Conservation (phyloP, 1,140 invertebrate genomes). For the Ooceraea biroi region DNA sequence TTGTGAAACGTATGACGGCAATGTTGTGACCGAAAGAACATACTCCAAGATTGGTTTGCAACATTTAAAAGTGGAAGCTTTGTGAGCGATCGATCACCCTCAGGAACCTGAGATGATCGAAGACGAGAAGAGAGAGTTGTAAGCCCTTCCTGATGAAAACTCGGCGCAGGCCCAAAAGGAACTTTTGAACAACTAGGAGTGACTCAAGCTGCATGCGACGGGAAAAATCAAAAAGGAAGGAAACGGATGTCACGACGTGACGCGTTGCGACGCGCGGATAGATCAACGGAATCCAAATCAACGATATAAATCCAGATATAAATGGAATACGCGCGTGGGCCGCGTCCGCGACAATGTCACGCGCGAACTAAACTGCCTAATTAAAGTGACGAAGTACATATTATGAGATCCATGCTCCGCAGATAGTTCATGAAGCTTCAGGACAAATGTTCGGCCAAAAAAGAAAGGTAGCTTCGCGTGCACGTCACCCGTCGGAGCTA, state of each 20-base stretch:
- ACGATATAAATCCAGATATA: background rate
- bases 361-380: constrained; percentile 70
- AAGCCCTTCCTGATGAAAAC: too few relatives aligned
- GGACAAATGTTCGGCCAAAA: constrained; percentile 30
- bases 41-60: too few relatives aligned
- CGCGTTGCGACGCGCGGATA: background rate
- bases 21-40: too few relatives aligned
- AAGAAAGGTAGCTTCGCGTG: constrained; percentile 47
- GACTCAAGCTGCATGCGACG: too few relatives aligned
- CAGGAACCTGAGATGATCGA: too few relatives aligned
- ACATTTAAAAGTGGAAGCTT: too few relatives aligned
- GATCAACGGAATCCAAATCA: constrained; percentile 29
- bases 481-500: constrained; percentile 57
- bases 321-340: constrained; percentile 21
- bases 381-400: constrained; percentile 69
- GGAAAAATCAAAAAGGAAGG: too few relatives aligned
- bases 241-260: background rate
- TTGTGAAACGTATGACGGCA: too few relatives aligned
- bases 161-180: too few relatives aligned
- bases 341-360: constrained; percentile 33
- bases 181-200: too few relatives aligned
- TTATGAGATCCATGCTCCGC: constrained; percentile 55
- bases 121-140: too few relatives aligned
- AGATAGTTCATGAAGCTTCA: constrained; percentile 15
- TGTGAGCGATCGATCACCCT: too few relatives aligned